A percentile compares a stretch with the other conserved stretches of the same genome.
Evolutionary conservation across 2,888 invertebrate genomes (phyloP).

Genomic region (Drosophila subsilvestris): DNA sequence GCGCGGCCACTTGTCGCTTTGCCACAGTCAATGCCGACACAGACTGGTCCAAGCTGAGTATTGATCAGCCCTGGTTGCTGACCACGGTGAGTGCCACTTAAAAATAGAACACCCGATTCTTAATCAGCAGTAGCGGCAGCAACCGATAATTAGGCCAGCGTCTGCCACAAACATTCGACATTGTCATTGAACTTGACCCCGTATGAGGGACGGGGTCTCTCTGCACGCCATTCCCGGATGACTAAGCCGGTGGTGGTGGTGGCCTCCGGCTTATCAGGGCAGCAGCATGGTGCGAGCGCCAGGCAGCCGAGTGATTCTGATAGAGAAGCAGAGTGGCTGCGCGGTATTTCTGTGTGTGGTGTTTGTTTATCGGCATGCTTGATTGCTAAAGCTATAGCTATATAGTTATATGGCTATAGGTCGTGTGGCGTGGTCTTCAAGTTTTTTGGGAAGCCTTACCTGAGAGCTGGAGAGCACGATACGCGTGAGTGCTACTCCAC

Average conservation of each 20-base stretch:
- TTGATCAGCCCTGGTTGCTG: constrained; percentile 93
- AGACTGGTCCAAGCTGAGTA: constrained; percentile 89
- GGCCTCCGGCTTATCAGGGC: constrained; percentile 52
- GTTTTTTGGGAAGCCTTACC: constrained; percentile 18
- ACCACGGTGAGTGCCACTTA: constrained; percentile 86
- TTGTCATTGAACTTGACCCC: constrained; percentile 66
- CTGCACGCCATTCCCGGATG: constrained; percentile 47
- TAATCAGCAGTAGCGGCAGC: constrained; percentile 10
- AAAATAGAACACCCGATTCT: constrained; percentile 36
- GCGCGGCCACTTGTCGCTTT: constrained; percentile 90
- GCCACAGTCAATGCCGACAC: constrained; percentile 92
- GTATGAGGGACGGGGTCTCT: constrained; percentile 1
- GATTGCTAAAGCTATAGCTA: constrained; percentile 2
- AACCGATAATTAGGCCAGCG: constrained; percentile 38
- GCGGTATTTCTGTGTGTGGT: not conserved
- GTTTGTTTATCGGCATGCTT: constrained; percentile 15
- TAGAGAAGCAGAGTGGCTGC: constrained; percentile 1
- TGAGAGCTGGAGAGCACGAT: constrained; percentile 27
- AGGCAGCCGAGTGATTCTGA: constrained; percentile 24
- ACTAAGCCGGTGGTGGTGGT: constrained; percentile 52
- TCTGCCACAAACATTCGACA: constrained; percentile 15
- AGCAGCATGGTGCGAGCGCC: constrained; percentile 52
- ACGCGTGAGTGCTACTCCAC: constrained; percentile 18
- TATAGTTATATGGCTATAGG: constrained; percentile 11
- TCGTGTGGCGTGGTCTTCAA: constrained; percentile 35